Base-by-base conservation (phyloP, 2,888 invertebrate species). In the Eupeodes latifasciatus region DNA sequence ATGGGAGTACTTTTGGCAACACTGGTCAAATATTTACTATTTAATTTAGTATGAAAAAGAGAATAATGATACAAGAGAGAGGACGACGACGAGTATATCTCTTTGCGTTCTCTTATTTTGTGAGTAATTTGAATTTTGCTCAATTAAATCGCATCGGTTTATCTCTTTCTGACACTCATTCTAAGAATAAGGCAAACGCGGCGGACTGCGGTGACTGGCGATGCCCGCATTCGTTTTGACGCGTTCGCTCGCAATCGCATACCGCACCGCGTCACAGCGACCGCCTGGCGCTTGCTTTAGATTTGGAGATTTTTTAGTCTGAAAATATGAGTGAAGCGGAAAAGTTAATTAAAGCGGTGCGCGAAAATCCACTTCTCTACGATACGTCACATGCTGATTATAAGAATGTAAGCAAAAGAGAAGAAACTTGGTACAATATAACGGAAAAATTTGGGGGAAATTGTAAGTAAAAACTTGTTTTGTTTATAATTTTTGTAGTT, bases 241-340 rank as follows among this genome's bases (percentile, higher is more conserved):
- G 27, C 27, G 27, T 27, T 71, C 71, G 55, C 71, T 53, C 40
- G 6, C 53, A 53, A 57, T 40, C 44, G n/a, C 44, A 59, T 49
- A 66, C 47, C 72, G 57, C 44, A 66, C 47, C 72, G 57, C 44
- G 27, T 27, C 27, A 27, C 27, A 3, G 27, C 27, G 1, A 27
- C 27, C 27, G 27, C 27, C 27, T 27, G 27, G 27, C 27, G 27
- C 27, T 27, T 27, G 27, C 27, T 27, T 27, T 27, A 27, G 27
- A 27, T 27, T 27, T 27, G 27, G 27, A 27, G 27, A 27, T 27
- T 27, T 27, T 72, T 72, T 72, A 59, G 72, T 72, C 5, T 4
- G 12, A 5, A 47, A 72, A 47, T 14, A 59, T 72, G 72, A 47
- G 59, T 59, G 72, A 59, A 72, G 59, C 59, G 47, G 59, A 72